Evolutionary conservation across 2,888 invertebrate genomes (phyloP).

Genomic region (Cryptus viduatorius): DNA sequence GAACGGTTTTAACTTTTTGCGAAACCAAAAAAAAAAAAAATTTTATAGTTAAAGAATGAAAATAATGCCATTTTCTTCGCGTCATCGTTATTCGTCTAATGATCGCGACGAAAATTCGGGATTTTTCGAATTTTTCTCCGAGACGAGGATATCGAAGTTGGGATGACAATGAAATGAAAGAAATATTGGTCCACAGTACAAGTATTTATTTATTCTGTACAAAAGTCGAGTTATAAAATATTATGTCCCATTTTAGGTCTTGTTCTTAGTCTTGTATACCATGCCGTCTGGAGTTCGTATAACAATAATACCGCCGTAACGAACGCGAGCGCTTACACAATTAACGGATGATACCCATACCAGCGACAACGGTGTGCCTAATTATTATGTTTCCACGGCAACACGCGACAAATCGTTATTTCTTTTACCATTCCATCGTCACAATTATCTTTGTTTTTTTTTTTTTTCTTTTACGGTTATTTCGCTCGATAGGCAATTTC

Average conservation of each 20-base stretch:
- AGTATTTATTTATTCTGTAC: slow-evolving; percentile 84
- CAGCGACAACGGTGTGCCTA: slow-evolving; percentile 2
- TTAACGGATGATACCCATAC: slow-evolving; percentile 2
- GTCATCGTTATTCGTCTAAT: background rate
- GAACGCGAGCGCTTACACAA: slow-evolving; percentile 73
- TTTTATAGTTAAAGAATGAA: no score
- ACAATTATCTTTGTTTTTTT: slow-evolving; percentile 25
- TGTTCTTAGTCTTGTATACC: slow-evolving; percentile 83
- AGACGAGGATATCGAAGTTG: slow-evolving; percentile 5
- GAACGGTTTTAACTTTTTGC: background rate
- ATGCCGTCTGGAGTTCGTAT: slow-evolving; percentile 81
- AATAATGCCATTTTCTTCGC: no score
- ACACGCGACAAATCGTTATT: slow-evolving; percentile 17
- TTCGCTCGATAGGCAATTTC: slow-evolving; percentile 62
- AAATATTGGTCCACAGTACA: slow-evolving; percentile 84
- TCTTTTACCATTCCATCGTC: background rate
- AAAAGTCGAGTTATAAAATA: slow-evolving; percentile 84
- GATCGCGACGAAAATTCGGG: background rate
- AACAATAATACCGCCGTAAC: slow-evolving; percentile 80
- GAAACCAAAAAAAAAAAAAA: no score
- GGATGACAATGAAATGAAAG: slow-evolving; percentile 80
- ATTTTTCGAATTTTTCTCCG: background rate
- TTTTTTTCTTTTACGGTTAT: slow-evolving; percentile 15
- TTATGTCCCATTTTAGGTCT: slow-evolving; percentile 83
- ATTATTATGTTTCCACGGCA: background rate